These are phyloP conservation scores for Nasonovia ribisnigri DNA, from an alignment of 2,888 invertebrate genomes.

Conservation along the genomic window DNA sequence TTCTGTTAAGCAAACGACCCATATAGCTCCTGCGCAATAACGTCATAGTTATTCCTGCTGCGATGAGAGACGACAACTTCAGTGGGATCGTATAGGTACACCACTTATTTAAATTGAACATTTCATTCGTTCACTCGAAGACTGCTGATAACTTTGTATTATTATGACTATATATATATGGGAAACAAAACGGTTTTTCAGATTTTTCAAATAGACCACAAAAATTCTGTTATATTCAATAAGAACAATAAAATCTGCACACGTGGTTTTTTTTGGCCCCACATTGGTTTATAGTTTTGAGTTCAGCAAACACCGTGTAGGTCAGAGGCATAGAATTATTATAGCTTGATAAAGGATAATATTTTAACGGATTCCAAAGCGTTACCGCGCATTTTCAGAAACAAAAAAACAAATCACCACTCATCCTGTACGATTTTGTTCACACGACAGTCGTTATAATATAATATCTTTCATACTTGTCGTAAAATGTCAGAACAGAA, in stretches of 20 bases:
- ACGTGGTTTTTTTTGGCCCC: background rate
- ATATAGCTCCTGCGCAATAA: background rate
- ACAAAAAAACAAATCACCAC: too few relatives aligned
- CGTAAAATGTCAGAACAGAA: too few relatives aligned
- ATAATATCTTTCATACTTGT: too few relatives aligned
- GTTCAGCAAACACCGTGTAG: background rate
- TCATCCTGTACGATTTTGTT: too few relatives aligned
- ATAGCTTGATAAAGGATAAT: too few relatives aligned
- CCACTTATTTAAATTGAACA: background rate
- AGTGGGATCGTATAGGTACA: background rate
- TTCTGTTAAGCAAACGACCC: background rate
- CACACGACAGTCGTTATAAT: too few relatives aligned
- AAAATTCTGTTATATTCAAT: background rate
- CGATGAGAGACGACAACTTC: background rate
- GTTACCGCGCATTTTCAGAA: too few relatives aligned
- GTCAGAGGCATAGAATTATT: background rate
- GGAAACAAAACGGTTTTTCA: background rate
- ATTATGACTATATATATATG: background rate
- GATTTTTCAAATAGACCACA: background rate
- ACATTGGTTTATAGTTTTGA: background rate
- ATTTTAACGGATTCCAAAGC: too few relatives aligned
- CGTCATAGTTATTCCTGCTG: background rate
- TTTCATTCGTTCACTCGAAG: background rate
- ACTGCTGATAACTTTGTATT: background rate
- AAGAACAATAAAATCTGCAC: background rate